Evolutionary conservation across 2,888 invertebrate genomes (phyloP), one percentile per base, ranked within the genome.

Genomic region (Chrysolina americana): DNA sequence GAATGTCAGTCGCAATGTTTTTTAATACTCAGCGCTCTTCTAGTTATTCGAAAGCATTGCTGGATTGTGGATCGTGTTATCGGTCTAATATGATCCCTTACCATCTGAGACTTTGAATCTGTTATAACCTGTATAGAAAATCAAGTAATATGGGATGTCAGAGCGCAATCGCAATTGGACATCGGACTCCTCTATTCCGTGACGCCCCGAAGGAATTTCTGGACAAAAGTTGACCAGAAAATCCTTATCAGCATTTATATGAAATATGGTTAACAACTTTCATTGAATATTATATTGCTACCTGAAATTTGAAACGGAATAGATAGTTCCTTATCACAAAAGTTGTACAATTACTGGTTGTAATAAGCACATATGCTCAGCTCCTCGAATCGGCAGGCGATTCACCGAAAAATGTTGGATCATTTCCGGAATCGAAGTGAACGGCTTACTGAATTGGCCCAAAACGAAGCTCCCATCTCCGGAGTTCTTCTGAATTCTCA

Each of bases 301-400:
- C 73, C 70, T 74, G 72, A 71, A 59, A 75, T 70, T 64, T 64
- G 65, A 56, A 71, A 68, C 48, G 56, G 50, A 53, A 68, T 68
- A 36, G 71, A 68, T 71, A 65, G 70, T 74, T 77, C 72, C 79
- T 85, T 87, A 88, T 88, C 88, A 92, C 88, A 93, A 91, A 80
- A 97, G 91, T 88, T 96, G 96, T 83, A 94, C 96, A 84, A 95
- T 95, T 76, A 98, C 93, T 66, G 98, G 98, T 87, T 97, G 95
- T 79, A 96, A 92, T 78, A 98, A 92, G 87, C 96, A 96, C 95
- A 98, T 98, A 89, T 98, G 98, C 87, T 98, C 98, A 23, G 98
- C 98, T 70, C 98, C 98, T 81, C 97, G 92, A 72, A 98, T 97
- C 65, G 98, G 98, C 81, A 98, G 92, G 84, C 96, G 93, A 89